Evolutionary conservation across 1,140 invertebrate genomes (phyloP).

Genomic region (Ostrea denselamellosa): DNA sequence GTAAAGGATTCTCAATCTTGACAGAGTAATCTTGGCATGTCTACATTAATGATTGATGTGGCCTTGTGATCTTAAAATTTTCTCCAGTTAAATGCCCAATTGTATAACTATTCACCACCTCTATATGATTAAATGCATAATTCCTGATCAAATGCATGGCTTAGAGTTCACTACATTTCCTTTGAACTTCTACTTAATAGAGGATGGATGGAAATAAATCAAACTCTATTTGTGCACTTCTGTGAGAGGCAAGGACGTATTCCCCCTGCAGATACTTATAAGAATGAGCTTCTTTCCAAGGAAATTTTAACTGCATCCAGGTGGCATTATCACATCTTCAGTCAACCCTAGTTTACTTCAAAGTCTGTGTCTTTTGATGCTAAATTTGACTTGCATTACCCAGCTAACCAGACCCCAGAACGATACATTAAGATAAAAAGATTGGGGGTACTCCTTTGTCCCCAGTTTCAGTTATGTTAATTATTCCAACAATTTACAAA

Average conservation of each 20-base stretch:
- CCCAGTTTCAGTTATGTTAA: background rate
- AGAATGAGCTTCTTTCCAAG: background rate
- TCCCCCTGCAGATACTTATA: conserved; percentile 23
- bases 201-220: conserved; percentile 6
- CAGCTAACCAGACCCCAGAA: background rate
- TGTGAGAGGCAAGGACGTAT: background rate
- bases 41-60: conserved; percentile 35
- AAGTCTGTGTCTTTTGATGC: conserved; percentile 21
- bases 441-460: background rate
- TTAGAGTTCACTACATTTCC: conserved; percentile 27
- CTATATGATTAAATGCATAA: conserved; percentile 22
- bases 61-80: conserved; percentile 28
- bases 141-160: conserved; percentile 24
- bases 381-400: conserved; percentile 22
- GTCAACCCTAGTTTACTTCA: conserved; percentile 14
- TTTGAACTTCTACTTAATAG: conserved; percentile 29
- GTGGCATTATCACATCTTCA: background rate
- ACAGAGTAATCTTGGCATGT: conserved; percentile 16
- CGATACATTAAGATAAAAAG: conserved; percentile 22
- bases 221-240: conserved; percentile 5
- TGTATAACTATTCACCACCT: conserved; percentile 29
- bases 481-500: conserved; percentile 16
- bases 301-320: background rate
- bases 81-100: conserved; percentile 25
- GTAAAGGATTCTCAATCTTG: conserved; percentile 29